Conservation (phyloP, 1,140 invertebrate species). For the Drosophila grimshawi region DNA sequence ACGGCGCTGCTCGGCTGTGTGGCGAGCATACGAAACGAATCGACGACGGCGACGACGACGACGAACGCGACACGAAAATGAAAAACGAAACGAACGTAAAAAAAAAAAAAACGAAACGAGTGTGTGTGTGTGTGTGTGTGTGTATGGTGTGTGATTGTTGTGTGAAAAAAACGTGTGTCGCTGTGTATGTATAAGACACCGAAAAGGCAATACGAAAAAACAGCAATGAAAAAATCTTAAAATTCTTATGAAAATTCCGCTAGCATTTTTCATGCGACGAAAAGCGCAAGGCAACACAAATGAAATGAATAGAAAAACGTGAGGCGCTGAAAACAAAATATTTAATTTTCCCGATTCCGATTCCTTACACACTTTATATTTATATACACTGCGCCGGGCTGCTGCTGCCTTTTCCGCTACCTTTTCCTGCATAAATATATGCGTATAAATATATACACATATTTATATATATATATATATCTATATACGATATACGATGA, state of each 20-base stretch:
- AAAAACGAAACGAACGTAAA: conserved; percentile 49
- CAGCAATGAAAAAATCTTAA: conserved; percentile 46
- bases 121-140: conserved; percentile 13
- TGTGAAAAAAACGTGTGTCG: conserved; percentile 69
- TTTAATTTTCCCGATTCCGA: conserved; percentile 16
- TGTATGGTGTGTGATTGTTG: conserved; percentile 48
- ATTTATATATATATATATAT: conserved; percentile 16
- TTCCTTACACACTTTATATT: conserved; percentile 36
- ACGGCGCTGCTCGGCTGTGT: conserved; percentile 24
- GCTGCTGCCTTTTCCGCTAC: conserved; percentile 23
- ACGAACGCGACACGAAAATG: conserved; percentile 19
- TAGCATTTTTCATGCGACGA: conserved; percentile 45
- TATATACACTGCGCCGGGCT: conserved; percentile 54
- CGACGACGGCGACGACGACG: conserved; percentile 18
- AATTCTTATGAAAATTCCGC: conserved; percentile 68
- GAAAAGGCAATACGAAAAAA: conserved; percentile 55
- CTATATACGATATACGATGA: conserved; percentile 20
- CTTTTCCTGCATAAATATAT: conserved; percentile 46
- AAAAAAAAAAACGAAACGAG: conserved; percentile 17
- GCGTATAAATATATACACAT: conserved; percentile 3
- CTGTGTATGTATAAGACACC: conserved; percentile 78
- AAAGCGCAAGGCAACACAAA: conserved; percentile 18
- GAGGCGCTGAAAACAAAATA: conserved; percentile 24
- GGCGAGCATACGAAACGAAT: conserved; percentile 27
- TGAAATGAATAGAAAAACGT: conserved; percentile 10